These are phyloP conservation scores for Pogona vitticeps DNA, from an alignment of 2,113 vertebrate genomes.

Conservation along the genomic window DNA sequence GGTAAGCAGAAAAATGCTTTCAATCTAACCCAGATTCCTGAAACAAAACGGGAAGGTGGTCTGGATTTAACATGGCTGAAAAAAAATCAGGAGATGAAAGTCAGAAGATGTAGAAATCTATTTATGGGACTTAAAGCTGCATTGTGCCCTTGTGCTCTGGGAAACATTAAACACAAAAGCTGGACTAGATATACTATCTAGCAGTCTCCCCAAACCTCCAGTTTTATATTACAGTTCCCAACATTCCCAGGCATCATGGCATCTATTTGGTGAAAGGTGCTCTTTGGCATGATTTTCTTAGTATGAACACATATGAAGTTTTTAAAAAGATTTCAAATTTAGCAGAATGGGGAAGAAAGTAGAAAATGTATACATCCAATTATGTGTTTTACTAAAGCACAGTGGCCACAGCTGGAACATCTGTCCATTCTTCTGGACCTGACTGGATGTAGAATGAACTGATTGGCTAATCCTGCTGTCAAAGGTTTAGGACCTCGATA, in stretches of 20 bases:
- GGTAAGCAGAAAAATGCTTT: constrained; percentile 51
- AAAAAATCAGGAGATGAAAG: constrained; percentile 45
- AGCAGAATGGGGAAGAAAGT: background rate
- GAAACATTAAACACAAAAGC: no score
- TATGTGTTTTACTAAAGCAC: background rate
- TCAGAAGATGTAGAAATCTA: constrained; percentile 43
- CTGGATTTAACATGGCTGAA: constrained; percentile 64
- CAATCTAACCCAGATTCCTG: constrained; percentile 39
- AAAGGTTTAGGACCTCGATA: no score
- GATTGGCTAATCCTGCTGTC: no score
- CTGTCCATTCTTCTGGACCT: no score
- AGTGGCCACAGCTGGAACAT: background rate
- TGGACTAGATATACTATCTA: constrained; percentile 24
- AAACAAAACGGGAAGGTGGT: constrained; percentile 54
- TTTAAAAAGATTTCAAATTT: background rate
- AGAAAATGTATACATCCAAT: background rate
- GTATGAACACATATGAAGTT: no score
- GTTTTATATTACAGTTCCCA: background rate
- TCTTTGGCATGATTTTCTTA: no score
- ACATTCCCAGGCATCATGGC: no score
- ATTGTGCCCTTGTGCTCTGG: no score
- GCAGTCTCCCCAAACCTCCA: no score
- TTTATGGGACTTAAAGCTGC: constrained; percentile 53
- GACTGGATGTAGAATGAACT: no score
- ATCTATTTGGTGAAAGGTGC: no score